phyloP scores from a whole-genome alignment of 1,140 invertebrate species.

The Trichogramma pretiosum region DNA sequence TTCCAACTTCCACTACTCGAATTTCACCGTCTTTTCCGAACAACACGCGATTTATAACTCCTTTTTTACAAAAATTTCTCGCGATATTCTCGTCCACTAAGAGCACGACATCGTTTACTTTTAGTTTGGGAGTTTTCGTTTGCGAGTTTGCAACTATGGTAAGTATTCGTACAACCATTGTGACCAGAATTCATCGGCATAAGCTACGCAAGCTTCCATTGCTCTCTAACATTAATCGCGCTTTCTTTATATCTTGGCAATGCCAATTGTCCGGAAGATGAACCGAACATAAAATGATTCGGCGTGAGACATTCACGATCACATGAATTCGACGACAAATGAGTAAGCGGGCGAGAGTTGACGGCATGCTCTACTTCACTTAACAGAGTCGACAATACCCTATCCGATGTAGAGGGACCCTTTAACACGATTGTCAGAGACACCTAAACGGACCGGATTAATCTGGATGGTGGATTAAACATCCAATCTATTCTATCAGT shows the following conservation, averaged over 20 bases:
- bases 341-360: constrained; percentile 3
- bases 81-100: not conserved
- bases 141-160: constrained; percentile 18
- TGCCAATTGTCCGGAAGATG: not conserved
- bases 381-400: not conserved
- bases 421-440: not conserved
- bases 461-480: no score
- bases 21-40: not conserved
- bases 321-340: constrained; percentile 13
- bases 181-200: constrained; percentile 23
- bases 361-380: not conserved
- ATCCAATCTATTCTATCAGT: no score
- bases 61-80: not conserved
- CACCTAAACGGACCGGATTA: not conserved
- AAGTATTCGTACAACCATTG: constrained; percentile 24
- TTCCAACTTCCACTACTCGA: no score
- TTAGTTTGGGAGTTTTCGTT: not conserved
- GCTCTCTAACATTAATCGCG: not conserved
- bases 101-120: not conserved
- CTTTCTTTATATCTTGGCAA: not conserved
- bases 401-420: not conserved
- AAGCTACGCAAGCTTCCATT: constrained; percentile 9
- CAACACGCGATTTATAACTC: not conserved
- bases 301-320: constrained; percentile 22
- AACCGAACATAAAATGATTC: constrained; percentile 27